Percentiles rank a stretch among this genome's conserved stretches.
These are phyloP conservation scores for Pachypsylla venusta DNA, from an alignment of 1,140 invertebrate genomes.

Conservation along the genomic window DNA sequence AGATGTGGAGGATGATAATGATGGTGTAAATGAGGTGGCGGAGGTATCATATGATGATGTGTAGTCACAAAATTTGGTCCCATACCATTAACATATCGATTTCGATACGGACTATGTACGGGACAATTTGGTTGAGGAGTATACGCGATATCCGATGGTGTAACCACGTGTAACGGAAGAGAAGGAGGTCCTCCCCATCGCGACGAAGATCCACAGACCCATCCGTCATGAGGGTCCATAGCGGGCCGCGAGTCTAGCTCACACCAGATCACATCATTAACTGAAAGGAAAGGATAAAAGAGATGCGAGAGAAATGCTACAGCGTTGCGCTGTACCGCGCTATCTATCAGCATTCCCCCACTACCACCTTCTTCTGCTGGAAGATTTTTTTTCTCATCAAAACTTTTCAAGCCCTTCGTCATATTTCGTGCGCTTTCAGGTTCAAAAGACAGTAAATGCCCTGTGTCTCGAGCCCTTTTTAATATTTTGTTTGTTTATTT, in stretches of 20 bases:
- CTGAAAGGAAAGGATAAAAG: neutral
- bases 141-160: conserved; percentile 12
- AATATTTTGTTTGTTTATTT: conserved; percentile 4
- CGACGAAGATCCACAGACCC: neutral
- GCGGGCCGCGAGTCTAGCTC: neutral
- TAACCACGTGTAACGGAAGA: conserved; percentile 9
- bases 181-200: neutral
- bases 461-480: neutral
- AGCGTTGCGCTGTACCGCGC: conserved; percentile 3
- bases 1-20: conserved; percentile 21
- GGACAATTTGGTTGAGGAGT: conserved; percentile 33
- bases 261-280: neutral
- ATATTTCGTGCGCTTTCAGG: neutral
- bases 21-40: conserved; percentile 23
- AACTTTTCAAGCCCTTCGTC: neutral
- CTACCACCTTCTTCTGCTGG: neutral
- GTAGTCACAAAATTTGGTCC: neutral
- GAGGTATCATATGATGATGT: conserved; percentile 18
- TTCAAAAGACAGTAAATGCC: neutral
- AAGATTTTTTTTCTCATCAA: neutral
- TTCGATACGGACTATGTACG: conserved; percentile 46
- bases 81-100: conserved; percentile 40
- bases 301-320: neutral
- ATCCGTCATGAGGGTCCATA: conserved; percentile 12
- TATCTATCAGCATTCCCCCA: neutral